A percentile compares a stretch with the other conserved stretches of the same genome.
Evolutionary conservation across 2,888 invertebrate species (phyloP).

Genomic region (Acronicta psi): DNA sequence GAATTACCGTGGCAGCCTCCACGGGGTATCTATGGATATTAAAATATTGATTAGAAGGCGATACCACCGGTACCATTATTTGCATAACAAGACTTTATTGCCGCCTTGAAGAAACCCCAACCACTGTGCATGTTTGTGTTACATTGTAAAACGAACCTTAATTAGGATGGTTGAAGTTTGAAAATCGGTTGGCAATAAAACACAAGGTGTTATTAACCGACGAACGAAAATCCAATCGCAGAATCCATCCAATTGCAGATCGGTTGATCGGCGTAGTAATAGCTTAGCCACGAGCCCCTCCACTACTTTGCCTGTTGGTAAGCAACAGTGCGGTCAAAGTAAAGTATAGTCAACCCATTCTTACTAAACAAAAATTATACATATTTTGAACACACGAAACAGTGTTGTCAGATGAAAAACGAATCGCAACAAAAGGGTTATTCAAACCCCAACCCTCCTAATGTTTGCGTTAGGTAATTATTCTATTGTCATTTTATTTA

Average conservation of each 20-base stretch:
- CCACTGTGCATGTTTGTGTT: slow-evolving; percentile 6
- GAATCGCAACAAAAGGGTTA: slow-evolving; percentile 64
- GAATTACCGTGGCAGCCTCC: slow-evolving; percentile 21
- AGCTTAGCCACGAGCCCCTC: too few species aligned
- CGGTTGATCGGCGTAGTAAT: too few species aligned
- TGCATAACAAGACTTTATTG: slow-evolving; percentile 63
- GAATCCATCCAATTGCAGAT: too few species aligned
- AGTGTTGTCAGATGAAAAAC: slow-evolving; percentile 43
- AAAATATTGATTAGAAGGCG: slow-evolving; percentile 56
- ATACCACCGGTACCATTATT: slow-evolving; percentile 51
- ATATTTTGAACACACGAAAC: slow-evolving; percentile 17
- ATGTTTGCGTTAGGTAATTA: slow-evolving; percentile 77
- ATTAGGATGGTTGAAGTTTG: slow-evolving; percentile 10
- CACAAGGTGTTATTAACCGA: neutral
- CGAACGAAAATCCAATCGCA: too few species aligned
- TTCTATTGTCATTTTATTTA: slow-evolving; percentile 87
- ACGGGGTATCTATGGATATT: slow-evolving; percentile 54
- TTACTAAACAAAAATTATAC: too few species aligned
- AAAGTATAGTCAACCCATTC: too few species aligned
- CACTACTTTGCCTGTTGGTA: too few species aligned
- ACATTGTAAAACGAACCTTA: slow-evolving; percentile 15
- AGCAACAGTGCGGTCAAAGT: too few species aligned
- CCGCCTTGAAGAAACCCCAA: slow-evolving; percentile 36
- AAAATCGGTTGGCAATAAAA: neutral
- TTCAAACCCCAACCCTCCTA: slow-evolving; percentile 58